Evolutionary conservation across 2,113 vertebrate species (phyloP).

Genomic region (Galeopterus variegatus): DNA sequence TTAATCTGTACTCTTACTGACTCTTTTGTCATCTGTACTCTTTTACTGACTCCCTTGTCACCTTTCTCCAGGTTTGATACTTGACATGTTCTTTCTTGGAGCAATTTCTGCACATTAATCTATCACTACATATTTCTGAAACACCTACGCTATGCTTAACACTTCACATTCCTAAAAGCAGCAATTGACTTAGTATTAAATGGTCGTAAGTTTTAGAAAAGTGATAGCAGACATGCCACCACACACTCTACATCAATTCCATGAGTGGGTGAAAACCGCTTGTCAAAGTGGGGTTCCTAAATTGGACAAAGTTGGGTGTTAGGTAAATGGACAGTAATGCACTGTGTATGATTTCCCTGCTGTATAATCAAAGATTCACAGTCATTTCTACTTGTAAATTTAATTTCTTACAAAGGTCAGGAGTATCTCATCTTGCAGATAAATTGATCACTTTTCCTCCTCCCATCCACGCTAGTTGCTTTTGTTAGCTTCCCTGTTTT

Average conservation of each 20-base stretch:
- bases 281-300: background rate
- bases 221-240: background rate
- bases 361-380: background rate
- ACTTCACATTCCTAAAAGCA: constrained; percentile 26
- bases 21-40: background rate
- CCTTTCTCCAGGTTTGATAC: constrained; percentile 24
- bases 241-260: background rate
- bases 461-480: background rate
- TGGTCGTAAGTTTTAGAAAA: constrained; percentile 24
- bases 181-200: background rate
- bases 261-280: background rate
- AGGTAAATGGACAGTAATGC: background rate
- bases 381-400: background rate
- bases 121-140: constrained; percentile 1
- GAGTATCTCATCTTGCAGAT: background rate
- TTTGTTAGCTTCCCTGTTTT: background rate
- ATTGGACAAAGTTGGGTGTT: background rate
- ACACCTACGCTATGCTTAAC: background rate
- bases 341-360: background rate
- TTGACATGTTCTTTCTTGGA: constrained; percentile 16
- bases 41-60: background rate
- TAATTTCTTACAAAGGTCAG: background rate
- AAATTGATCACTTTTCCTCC: background rate
- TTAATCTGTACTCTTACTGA: background rate
- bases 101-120: constrained; percentile 21